Base-by-base conservation (phyloP, 92 coral and sea anemone species). In the Diadumene lineata region DNA sequence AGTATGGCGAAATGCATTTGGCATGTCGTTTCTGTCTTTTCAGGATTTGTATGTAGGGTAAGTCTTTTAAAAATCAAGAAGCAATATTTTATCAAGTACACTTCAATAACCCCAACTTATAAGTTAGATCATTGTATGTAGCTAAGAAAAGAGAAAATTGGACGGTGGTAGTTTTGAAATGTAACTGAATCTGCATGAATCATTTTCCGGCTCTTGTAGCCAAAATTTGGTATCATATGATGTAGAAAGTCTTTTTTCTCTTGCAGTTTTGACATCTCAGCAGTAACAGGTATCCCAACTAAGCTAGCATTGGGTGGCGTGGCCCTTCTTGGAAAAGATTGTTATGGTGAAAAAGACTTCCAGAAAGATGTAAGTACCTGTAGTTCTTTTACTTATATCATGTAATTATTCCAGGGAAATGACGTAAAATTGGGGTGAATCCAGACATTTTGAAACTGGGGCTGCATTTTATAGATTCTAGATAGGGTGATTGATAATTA, bases 1-100 rank as follows among this genome's bases (percentile, higher is more conserved):
- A 1, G 79, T 79, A 78, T 87, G 92, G 92, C 83, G 65, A 61
- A 87, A 74, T 32, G 92, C 88, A 6, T 87, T 87, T 60, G 82
- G 77, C n/a, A 44, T 87, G 24, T 74, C 82, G 0, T 87, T 63
- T 56, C 73, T 87, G 9, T 31, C 76, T 31, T 69, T 87, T 48
- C 77, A 79, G 50, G 81, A 83, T 75, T 56, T 87, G 27, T 69
- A 79, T 48, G 72, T 79, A 62, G 84, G 86, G 92, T 87, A 57
- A 57, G 78, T 51, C 3, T n/a, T 7, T 64, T 64, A 24, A 11
- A 64, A 30, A 21, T 25, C 9, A 19, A 11, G 18, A 3, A 25
- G 31, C 33, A 61, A 10, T 1, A 22, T 21, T 8, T 11, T 28
- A 26, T 26, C 43, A 7, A 30, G 30, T 30, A 48, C 15, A 10